Evolutionary conservation across 1,140 invertebrate genomes (phyloP), one percentile per base, ranked within the genome.

Genomic region (Caenorhabditis latens): DNA sequence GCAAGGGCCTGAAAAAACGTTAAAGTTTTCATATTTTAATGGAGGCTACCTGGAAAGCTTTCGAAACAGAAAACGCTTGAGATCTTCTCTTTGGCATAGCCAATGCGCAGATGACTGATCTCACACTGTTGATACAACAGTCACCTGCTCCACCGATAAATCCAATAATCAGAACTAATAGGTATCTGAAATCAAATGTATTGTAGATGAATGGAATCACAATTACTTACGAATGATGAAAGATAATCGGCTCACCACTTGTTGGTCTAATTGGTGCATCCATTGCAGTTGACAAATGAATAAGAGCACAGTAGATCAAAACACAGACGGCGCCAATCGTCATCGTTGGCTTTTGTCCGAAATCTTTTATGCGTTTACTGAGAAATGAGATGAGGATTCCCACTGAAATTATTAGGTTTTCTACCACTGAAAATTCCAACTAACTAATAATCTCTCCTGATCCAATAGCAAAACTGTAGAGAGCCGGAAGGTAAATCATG

Each of bases 321-420:
- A 24, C 50, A 55, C 43, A 67, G 16, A 50, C 21, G 65, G 67
- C 63, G 48, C 84, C 84, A 58, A 85, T 85, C 24, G 63, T 50
- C 84, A 85, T 85, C 32, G 84, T 85, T 67, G 84, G 84, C 55
- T 85, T 85, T 67, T 71, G 55, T n/a, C 84, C 84, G 21, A 85
- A 85, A 53, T 85, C 53, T 42, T 79, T 21, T 50, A 55, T 55
- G 6, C 84, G 84, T 40, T 75, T 79, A 48, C 84, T 85, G 24
- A 85, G 43, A 14, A 71, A 71, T 21, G 48, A 71, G 53, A 85
- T 85, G 5, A 57, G 8, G 2, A 79, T 53, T 9, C 84, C 63
- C 84, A 85, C 84, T 85, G 84, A 40, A 84, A 14, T 21, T 32
- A 32, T 32, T 63, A 6, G 24, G 0, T 21, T 40, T 32, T 24